Evolutionary conservation across 2,797 vertebrate genomes (phyloP).

Genomic region (Poecilia wingei): DNA sequence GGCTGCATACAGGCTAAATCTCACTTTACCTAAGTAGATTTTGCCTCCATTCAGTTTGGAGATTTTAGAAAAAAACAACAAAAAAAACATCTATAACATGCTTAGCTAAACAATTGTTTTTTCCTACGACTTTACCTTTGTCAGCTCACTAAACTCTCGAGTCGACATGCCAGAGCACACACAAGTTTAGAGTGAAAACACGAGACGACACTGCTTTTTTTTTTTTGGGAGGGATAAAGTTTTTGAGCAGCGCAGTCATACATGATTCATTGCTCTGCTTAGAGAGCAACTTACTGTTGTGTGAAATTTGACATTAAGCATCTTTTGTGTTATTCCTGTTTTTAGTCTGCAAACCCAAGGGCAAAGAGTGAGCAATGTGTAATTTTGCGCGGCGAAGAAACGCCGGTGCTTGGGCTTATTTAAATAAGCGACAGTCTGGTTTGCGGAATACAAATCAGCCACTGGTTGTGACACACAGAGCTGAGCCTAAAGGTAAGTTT

Average conservation of each 20-base stretch:
- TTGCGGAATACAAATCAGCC: slow-evolving; percentile 66
- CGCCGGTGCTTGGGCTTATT: slow-evolving; percentile 50
- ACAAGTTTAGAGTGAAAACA: not conserved
- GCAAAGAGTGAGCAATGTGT: slow-evolving; percentile 70
- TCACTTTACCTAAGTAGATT: not conserved
- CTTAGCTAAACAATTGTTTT: not conserved
- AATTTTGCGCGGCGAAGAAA: slow-evolving; percentile 57
- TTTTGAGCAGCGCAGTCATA: slow-evolving; percentile 55
- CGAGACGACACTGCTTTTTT: slow-evolving; percentile 1
- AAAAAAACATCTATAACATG: not conserved
- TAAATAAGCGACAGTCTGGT: slow-evolving; percentile 63
- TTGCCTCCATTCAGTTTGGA: not conserved
- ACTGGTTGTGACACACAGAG: slow-evolving; percentile 29
- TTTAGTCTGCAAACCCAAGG: slow-evolving; percentile 67
- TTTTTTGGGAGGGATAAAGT: slow-evolving; percentile 33
- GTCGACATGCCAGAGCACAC: not conserved
- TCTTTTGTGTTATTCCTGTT: slow-evolving; percentile 72
- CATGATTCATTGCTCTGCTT: slow-evolving; percentile 72
- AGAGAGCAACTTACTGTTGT: slow-evolving; percentile 73
- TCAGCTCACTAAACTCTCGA: slow-evolving; percentile 8
- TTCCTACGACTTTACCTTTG: not conserved
- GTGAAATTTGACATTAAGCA: slow-evolving; percentile 80
- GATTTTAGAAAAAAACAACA: not conserved
- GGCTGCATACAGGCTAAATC: not conserved
- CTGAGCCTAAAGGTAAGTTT: slow-evolving; percentile 20